These are phyloP conservation scores for Hippocampus abdominalis DNA, from an alignment of 2,113 vertebrate species.

Conservation along the genomic window DNA sequence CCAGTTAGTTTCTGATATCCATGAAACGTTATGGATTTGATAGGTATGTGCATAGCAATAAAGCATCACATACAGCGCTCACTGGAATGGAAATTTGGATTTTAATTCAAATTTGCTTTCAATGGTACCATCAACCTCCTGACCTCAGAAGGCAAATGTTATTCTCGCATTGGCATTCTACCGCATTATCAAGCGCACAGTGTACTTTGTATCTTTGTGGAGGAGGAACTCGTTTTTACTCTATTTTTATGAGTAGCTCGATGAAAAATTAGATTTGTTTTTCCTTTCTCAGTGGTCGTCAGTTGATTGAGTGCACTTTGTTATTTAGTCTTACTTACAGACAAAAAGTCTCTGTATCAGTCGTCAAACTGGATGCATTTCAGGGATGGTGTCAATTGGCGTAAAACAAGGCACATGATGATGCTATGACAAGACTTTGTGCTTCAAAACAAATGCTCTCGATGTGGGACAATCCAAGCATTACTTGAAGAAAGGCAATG, in stretches of 20 bases:
- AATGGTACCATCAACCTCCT: no score
- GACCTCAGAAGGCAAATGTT: no score
- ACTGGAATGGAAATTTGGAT: no score
- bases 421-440: conserved; percentile 28
- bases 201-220: no score
- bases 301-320: not conserved
- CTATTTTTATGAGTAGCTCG: no score
- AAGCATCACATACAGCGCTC: not conserved
- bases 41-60: not conserved
- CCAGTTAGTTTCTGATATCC: not conserved
- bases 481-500: conserved; percentile 61
- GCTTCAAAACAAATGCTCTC: conserved; percentile 65
- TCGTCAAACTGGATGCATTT: conserved; percentile 27
- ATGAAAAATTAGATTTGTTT: no score
- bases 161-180: no score
- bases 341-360: conserved; percentile 13
- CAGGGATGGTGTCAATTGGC: conserved; percentile 29
- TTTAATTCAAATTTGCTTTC: no score
- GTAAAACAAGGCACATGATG: conserved; percentile 49
- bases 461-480: conserved; percentile 65
- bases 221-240: no score
- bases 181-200: no score
- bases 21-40: not conserved
- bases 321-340: not conserved
- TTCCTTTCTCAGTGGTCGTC: no score